These are phyloP conservation scores for Shinisaurus crocodilurus DNA, from an alignment of 2,113 vertebrate species.

Conservation along the genomic window DNA sequence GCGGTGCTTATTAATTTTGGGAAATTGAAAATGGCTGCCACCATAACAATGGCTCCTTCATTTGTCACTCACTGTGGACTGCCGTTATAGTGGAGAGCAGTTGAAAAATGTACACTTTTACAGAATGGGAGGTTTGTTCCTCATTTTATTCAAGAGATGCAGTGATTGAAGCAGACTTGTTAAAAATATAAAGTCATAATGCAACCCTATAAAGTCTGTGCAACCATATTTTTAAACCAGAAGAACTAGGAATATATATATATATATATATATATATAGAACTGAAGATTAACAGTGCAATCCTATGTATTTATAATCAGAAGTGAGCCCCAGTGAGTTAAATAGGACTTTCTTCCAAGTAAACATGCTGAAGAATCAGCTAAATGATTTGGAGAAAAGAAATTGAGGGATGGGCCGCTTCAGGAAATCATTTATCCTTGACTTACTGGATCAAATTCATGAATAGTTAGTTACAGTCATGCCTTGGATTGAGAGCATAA, in stretches of 20 bases:
- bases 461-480: background rate
- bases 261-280: too few relatives aligned
- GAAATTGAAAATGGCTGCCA: too few relatives aligned
- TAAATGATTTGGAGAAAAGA: background rate
- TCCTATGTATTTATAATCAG: background rate
- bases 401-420: background rate
- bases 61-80: background rate
- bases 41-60: background rate
- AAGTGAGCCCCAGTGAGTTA: background rate
- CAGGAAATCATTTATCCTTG: background rate
- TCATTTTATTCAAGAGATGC: background rate
- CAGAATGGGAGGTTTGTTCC: background rate
- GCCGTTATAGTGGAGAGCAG: background rate
- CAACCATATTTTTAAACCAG: too few relatives aligned
- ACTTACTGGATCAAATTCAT: background rate
- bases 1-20: too few relatives aligned
- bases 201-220: background rate
- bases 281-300: background rate
- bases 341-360: too few relatives aligned
- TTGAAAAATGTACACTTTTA: background rate
- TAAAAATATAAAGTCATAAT: background rate
- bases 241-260: too few relatives aligned
- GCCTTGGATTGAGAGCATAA: too few relatives aligned
- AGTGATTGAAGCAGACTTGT: background rate
- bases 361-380: background rate